Percentiles rank a stretch among this genome's conserved stretches.
Evolutionary conservation across 2,888 invertebrate genomes (phyloP).

Genomic region (Drosophila birchii): DNA sequence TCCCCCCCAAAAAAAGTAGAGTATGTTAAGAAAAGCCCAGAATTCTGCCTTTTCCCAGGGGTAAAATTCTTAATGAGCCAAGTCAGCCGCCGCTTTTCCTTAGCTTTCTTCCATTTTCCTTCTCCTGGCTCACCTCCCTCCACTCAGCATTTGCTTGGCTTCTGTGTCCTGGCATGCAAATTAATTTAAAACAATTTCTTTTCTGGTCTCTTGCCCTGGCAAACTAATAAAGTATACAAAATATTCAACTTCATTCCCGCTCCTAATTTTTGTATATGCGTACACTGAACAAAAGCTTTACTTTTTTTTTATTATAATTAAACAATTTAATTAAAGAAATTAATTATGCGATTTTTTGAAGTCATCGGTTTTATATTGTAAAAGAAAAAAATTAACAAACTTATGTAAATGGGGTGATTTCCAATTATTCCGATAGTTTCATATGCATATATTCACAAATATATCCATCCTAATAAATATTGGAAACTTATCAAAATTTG

Average conservation of each 20-base stretch:
- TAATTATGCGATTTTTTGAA: not conserved
- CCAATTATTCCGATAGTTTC: no score
- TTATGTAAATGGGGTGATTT: no score
- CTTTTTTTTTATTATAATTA: not conserved
- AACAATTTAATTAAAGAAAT: not conserved
- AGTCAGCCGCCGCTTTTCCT: conserved; percentile 22
- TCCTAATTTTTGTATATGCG: not conserved
- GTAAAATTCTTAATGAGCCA: conserved; percentile 45
- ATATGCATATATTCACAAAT: no score
- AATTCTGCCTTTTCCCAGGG: conserved; percentile 34
- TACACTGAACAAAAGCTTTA: not conserved
- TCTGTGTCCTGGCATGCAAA: conserved; percentile 60
- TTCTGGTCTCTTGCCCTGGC: conserved; percentile 46
- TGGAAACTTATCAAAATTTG: no score
- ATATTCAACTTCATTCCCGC: conserved; percentile 28
- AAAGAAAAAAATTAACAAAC: no score
- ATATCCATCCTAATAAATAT: no score
- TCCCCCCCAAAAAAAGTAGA: not conserved
- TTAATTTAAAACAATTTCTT: conserved; percentile 73
- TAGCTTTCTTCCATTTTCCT: conserved; percentile 10
- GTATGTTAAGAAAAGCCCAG: not conserved
- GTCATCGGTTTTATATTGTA: no score
- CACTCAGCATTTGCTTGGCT: conserved; percentile 27
- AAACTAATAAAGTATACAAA: conserved; percentile 63
- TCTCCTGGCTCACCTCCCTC: not conserved